These are phyloP conservation scores for Ophraella communa DNA, from an alignment of 2,888 invertebrate genomes.

Conservation along the genomic window DNA sequence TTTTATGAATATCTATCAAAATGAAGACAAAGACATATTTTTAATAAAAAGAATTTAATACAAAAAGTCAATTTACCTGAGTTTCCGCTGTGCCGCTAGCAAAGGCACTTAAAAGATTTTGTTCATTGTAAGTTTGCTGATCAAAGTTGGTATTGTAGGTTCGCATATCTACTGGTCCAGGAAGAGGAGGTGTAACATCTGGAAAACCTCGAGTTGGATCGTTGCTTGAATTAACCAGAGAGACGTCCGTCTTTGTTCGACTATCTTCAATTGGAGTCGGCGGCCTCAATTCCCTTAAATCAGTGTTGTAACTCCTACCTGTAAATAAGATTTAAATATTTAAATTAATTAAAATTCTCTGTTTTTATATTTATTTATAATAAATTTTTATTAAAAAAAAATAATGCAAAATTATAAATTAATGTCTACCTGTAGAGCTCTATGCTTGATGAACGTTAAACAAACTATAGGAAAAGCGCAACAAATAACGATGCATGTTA, in stretches of 20 bases:
- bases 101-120: constrained; percentile 71
- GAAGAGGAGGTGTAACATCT: constrained; percentile 75
- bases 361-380: no score
- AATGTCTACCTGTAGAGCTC: no score
- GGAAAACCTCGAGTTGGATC: constrained; percentile 60
- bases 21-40: no score
- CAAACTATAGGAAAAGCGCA: no score
- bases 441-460: no score
- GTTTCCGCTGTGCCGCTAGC: constrained; percentile 74
- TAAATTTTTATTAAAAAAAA: no score
- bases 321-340: background rate
- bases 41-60: background rate
- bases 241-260: constrained; percentile 46
- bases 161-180: constrained; percentile 90
- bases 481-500: no score
- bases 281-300: constrained; percentile 61
- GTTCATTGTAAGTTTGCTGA: constrained; percentile 66
- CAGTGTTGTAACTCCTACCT: constrained; percentile 54
- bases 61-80: constrained; percentile 59
- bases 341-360: no score
- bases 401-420: no score
- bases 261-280: constrained; percentile 61
- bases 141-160: constrained; percentile 77
- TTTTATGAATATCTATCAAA: no score
- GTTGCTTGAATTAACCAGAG: constrained; percentile 41